phyloP scores from a whole-genome alignment of 2,113 vertebrate species.

The Lepisosteus osseus region DNA sequence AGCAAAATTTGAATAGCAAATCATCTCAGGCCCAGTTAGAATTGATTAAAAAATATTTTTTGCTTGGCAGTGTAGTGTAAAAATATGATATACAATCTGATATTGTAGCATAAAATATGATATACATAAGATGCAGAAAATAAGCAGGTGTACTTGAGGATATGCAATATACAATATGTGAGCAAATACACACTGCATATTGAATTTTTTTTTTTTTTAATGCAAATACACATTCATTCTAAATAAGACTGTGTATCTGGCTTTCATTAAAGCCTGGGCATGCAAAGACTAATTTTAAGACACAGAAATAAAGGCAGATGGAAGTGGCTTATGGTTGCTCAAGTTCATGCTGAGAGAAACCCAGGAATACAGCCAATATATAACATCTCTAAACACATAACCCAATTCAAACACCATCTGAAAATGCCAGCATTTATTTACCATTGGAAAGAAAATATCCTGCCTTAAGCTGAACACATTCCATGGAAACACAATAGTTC shows the following conservation, averaged over 20 bases:
- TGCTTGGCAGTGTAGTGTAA: too few species aligned
- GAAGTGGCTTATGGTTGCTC: conserved; percentile 71
- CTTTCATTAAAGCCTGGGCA: conserved; percentile 53
- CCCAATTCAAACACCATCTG: conserved; percentile 51
- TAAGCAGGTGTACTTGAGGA: too few species aligned
- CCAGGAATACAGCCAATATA: conserved; percentile 59
- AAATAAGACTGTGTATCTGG: conserved; percentile 25
- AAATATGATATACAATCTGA: too few species aligned
- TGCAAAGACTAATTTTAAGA: conserved; percentile 47
- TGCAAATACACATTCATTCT: too few species aligned
- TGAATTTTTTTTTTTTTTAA: too few species aligned
- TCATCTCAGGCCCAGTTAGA: too few species aligned
- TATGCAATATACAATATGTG: too few species aligned
- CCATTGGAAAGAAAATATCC: conserved; percentile 51
- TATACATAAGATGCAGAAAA: too few species aligned
- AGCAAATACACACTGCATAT: too few species aligned
- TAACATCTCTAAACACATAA: conserved; percentile 29
- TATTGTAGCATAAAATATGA: too few species aligned
- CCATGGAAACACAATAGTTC: conserved; percentile 50
- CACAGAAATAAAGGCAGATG: conserved; percentile 65
- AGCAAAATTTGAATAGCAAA: too few species aligned
- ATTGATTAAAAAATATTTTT: too few species aligned
- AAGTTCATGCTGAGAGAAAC: conserved; percentile 62
- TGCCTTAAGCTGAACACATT: conserved; percentile 57
- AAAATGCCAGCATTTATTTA: conserved; percentile 58